Evolutionary conservation across 2,888 invertebrate species (phyloP).

Genomic region (Harpalus rubripes): DNA sequence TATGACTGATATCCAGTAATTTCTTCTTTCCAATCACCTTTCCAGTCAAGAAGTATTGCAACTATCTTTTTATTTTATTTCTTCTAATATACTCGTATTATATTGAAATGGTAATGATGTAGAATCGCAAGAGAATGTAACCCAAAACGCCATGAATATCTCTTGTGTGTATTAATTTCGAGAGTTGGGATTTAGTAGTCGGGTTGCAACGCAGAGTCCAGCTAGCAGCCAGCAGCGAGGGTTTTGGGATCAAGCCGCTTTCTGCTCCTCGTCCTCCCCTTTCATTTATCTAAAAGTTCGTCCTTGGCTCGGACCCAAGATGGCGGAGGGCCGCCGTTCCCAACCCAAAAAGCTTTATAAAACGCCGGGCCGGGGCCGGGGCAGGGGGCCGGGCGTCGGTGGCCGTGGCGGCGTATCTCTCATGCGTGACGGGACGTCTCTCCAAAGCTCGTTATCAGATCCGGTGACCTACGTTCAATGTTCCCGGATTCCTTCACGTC

Average conservation of each 20-base stretch:
- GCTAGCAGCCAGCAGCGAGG: background rate
- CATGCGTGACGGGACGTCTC: conserved; percentile 66
- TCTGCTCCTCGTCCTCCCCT: conserved; percentile 5
- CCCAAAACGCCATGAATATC: conserved; percentile 1
- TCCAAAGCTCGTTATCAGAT: conserved; percentile 67
- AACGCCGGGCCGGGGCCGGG: conserved; percentile 68
- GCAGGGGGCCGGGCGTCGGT: conserved; percentile 67
- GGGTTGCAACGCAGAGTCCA: background rate
- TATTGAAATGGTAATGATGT: conserved; percentile 16
- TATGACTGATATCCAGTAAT: too few relatives aligned
- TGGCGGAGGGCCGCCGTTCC: conserved; percentile 60
- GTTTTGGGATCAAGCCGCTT: background rate
- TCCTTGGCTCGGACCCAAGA: conserved; percentile 66
- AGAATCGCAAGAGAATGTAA: conserved; percentile 33
- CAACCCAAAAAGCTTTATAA: conserved; percentile 64
- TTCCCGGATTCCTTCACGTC: conserved; percentile 62
- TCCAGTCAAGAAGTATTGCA: too few relatives aligned
- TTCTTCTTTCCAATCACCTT: too few relatives aligned
- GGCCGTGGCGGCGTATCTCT: conserved; percentile 68
- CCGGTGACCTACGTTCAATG: conserved; percentile 66
- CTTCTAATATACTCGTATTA: too few relatives aligned
- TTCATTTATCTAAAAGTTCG: conserved; percentile 67
- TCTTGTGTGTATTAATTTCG: background rate
- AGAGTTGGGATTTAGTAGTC: background rate
- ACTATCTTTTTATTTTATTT: too few relatives aligned